A percentile compares a stretch with the other conserved stretches of the same genome.
Conservation (phyloP, 2,888 invertebrate genomes). For the Caenorhabditis uteleia region DNA sequence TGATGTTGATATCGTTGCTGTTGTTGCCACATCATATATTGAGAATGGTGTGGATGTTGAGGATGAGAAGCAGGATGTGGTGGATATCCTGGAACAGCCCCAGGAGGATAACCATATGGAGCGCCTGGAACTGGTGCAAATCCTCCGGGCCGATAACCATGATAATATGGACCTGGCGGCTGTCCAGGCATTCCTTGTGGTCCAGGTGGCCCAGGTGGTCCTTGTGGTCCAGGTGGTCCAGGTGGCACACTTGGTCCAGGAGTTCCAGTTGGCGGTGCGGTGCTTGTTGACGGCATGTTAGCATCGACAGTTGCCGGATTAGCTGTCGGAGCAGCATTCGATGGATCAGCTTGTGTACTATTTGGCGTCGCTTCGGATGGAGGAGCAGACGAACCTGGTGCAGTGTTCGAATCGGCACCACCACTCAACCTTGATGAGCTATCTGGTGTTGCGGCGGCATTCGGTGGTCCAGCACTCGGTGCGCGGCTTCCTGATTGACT, state of each 20-base stretch:
- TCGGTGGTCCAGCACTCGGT: slow-evolving; percentile 44
- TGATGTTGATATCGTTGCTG: slow-evolving; percentile 6
- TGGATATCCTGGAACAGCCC: slow-evolving; percentile 21
- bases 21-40: slow-evolving; percentile 28
- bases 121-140: slow-evolving; percentile 29
- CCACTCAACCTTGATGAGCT: slow-evolving; percentile 44
- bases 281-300: not conserved
- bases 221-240: not conserved
- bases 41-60: slow-evolving; percentile 48
- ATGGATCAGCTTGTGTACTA: not conserved
- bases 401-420: slow-evolving; percentile 31
- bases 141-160: slow-evolving; percentile 15
- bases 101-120: slow-evolving; percentile 38
- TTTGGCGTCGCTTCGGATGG: slow-evolving; percentile 5
- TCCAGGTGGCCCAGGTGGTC: slow-evolving; percentile 8
- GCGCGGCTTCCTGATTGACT: slow-evolving; percentile 48
- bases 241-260: not conserved
- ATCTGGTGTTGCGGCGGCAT: slow-evolving; percentile 48
- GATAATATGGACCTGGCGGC: slow-evolving; percentile 6
- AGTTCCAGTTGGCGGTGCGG: slow-evolving; percentile 9
- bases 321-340: not conserved
- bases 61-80: slow-evolving; percentile 29
- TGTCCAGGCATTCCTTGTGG: slow-evolving; percentile 6
- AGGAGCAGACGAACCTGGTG: not conserved
- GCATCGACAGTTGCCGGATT: not conserved